Conservation (phyloP, 2,113 vertebrate species). For the Pachycephala philippinensis region DNA sequence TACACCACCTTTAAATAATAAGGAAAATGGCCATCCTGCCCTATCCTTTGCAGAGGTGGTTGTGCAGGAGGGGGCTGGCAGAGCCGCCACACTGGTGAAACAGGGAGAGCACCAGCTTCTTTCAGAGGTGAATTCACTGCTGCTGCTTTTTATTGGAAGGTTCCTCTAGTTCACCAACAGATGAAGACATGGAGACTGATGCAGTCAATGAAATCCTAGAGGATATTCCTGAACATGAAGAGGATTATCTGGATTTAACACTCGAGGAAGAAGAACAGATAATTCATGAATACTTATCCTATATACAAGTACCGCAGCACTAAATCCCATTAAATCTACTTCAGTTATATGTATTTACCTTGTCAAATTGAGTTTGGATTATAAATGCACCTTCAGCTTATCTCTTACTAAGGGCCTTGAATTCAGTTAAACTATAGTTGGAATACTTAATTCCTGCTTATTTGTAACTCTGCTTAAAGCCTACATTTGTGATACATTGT, state of each 20-base stretch:
- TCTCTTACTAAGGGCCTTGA: slow-evolving; percentile 52
- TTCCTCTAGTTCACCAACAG: slow-evolving; percentile 69
- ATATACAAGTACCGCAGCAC: slow-evolving; percentile 60
- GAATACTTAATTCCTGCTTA: slow-evolving; percentile 40
- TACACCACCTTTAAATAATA: neutral
- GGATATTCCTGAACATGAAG: slow-evolving; percentile 91
- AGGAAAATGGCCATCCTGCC: neutral
- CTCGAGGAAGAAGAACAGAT: slow-evolving; percentile 90
- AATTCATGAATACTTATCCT: slow-evolving; percentile 81
- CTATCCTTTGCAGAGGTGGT: neutral
- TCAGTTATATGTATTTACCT: neutral
- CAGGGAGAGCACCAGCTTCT: neutral
- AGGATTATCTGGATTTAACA: slow-evolving; percentile 93
- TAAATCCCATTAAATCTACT: slow-evolving; percentile 20
- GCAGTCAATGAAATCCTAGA: slow-evolving; percentile 89
- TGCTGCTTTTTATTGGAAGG: slow-evolving; percentile 56
- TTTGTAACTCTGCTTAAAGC: slow-evolving; percentile 48
- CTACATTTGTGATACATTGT: slow-evolving; percentile 37
- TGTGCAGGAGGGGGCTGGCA: neutral
- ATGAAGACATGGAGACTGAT: slow-evolving; percentile 81
- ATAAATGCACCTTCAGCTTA: slow-evolving; percentile 28
- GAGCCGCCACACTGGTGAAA: neutral
- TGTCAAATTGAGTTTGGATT: slow-evolving; percentile 32
- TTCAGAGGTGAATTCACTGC: neutral
- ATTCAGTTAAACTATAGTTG: neutral